Base-by-base conservation (phyloP, 2,797 vertebrate species). In the Silurus aristotelis region DNA sequence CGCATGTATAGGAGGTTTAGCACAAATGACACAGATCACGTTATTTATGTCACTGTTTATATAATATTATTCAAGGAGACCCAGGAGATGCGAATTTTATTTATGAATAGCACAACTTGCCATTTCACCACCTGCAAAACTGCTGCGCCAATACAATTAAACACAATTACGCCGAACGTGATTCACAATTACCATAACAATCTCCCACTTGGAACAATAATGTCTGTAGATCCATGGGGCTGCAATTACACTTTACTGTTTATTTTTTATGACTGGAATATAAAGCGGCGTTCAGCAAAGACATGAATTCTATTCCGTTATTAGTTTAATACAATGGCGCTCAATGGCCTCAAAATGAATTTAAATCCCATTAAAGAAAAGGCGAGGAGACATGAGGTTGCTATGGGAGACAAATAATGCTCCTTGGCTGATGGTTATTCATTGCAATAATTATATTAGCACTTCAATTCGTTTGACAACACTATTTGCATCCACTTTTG, bases 111-210 rank as follows among this genome's bases (percentile, higher is more conserved):
- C 46, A 20, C 77, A 86, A 87, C 85, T 89, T 88, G 87, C 86
- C 91, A 87, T 92, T 91, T 92, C 73, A 89, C 87, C 88, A 83
- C 87, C 83, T 83, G 80, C 15, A 66, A 78, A 61, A 88, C 89
- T 82, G 88, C 88, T 86, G 58, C 31, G 90, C 90, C 89, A 85
- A 66, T 85, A 80, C 87, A 86, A 87, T 87, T 85, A 88, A 90
- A 83, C 70, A 87, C 67, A 84, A 92, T 89, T 90, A 88, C 38
- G 86, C 89, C 43, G 86, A 91, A 88, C 86, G 83, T 14, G 87
- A 93, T 91, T 89, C 86, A 83, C 89, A 92, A 94, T 94, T 93
- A 94, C 87, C 92, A 94, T 93, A 94, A 94, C 91, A 93, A 93
- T 92, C 89, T 84, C 92, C 89, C 90, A 92, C 92, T 91, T 88